Conservation (phyloP, 2,888 invertebrate genomes). For the Athalia cordata region DNA sequence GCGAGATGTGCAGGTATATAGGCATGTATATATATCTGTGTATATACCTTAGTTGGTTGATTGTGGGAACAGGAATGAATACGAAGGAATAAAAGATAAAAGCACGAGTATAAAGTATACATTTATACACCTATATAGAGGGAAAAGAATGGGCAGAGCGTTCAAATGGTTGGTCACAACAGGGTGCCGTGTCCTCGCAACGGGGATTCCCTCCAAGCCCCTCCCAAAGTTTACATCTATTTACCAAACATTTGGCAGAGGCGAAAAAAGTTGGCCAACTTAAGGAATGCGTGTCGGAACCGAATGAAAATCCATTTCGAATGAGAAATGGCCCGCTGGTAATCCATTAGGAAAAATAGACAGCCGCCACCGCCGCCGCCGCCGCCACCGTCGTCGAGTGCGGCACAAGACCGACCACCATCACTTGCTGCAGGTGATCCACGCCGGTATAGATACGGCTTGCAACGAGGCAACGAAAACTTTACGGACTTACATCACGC, state of each 20-base stretch:
- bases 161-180: conserved; percentile 56
- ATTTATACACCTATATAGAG: conserved; percentile 27
- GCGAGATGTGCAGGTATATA: too few species aligned
- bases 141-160: conserved; percentile 53
- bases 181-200: conserved; percentile 69
- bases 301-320: conserved; percentile 54
- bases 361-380: neutral
- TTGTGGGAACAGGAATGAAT: conserved; percentile 43
- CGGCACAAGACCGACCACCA: neutral
- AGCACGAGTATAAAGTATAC: conserved; percentile 45
- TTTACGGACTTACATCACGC: conserved; percentile 42
- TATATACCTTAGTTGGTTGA: conserved; percentile 12
- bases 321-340: conserved; percentile 63
- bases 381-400: neutral
- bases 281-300: conserved; percentile 45
- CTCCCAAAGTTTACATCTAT: conserved; percentile 68
- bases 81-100: conserved; percentile 43
- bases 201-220: conserved; percentile 62
- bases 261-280: conserved; percentile 48
- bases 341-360: conserved; percentile 47
- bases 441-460: neutral
- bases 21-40: too few species aligned
- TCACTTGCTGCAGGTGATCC: conserved; percentile 22
- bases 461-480: conserved; percentile 40
- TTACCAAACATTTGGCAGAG: conserved; percentile 63